Evolutionary conservation across 2,888 invertebrate species (phyloP).

Genomic region (Cephus spinipes): DNA sequence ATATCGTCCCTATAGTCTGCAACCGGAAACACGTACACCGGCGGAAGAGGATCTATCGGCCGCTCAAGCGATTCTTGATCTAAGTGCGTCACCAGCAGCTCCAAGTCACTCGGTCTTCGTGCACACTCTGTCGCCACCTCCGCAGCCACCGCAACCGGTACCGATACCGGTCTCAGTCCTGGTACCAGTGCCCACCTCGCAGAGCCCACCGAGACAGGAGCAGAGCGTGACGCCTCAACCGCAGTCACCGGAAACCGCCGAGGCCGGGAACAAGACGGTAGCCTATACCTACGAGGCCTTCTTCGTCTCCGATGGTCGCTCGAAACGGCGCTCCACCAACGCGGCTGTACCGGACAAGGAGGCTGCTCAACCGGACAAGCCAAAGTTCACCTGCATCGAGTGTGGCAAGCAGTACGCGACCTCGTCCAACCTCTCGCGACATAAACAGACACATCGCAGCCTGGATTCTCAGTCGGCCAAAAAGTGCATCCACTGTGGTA

Average conservation of each 20-base stretch:
- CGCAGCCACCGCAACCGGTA: slow-evolving; percentile 60
- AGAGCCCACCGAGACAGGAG: slow-evolving; percentile 27
- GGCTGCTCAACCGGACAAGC: slow-evolving; percentile 67
- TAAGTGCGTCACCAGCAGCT: slow-evolving; percentile 85
- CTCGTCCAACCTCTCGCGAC: slow-evolving; percentile 88
- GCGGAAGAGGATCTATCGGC: slow-evolving; percentile 88
- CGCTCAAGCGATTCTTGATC: slow-evolving; percentile 89
- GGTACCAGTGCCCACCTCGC: slow-evolving; percentile 54
- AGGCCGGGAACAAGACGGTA: slow-evolving; percentile 76
- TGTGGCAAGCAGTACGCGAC: slow-evolving; percentile 95
- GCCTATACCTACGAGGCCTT: slow-evolving; percentile 94
- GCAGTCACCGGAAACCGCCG: slow-evolving; percentile 54
- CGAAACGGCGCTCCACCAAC: slow-evolving; percentile 75
- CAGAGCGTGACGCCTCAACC: slow-evolving; percentile 42
- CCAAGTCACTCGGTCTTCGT: slow-evolving; percentile 62
- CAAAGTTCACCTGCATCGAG: slow-evolving; percentile 78
- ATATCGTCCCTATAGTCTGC: slow-evolving; percentile 84
- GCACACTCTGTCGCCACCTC: slow-evolving; percentile 72
- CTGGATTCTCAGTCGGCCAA: slow-evolving; percentile 92
- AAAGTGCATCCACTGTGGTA: slow-evolving; percentile 95
- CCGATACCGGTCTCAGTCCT: slow-evolving; percentile 59
- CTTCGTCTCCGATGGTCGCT: slow-evolving; percentile 88
- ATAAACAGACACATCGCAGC: slow-evolving; percentile 91
- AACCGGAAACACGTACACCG: slow-evolving; percentile 70
- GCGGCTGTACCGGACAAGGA: slow-evolving; percentile 65